A percentile compares a stretch with the other conserved stretches of the same genome.
Evolutionary conservation across 2,113 vertebrate species (phyloP).

Genomic region (Epinephelus lanceolatus): DNA sequence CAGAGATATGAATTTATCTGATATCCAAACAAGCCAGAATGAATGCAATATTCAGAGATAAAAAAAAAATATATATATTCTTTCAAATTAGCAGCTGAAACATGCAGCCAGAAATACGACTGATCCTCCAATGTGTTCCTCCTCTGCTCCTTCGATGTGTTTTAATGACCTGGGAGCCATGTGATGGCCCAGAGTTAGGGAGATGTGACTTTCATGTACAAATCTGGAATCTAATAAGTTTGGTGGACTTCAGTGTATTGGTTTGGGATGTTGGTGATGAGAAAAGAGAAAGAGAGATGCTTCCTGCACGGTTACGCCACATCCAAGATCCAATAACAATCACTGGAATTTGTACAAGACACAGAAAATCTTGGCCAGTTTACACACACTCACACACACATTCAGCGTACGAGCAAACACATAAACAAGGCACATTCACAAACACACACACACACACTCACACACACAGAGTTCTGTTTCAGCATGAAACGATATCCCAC

Average conservation of each 20-base stretch:
- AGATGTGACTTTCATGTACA: constrained; percentile 15
- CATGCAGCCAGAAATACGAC: neutral
- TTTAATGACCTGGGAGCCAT: constrained; percentile 25
- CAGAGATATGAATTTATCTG: constrained; percentile 17
- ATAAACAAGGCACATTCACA: constrained; percentile 64
- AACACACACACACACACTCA: constrained; percentile 69
- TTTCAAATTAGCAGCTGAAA: constrained; percentile 24
- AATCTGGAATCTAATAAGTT: constrained; percentile 57
- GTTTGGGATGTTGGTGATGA: constrained; percentile 30
- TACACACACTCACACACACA: constrained; percentile 21
- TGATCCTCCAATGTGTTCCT: neutral
- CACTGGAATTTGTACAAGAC: constrained; percentile 55
- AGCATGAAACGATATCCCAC: constrained; percentile 85
- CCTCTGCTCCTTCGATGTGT: constrained; percentile 6
- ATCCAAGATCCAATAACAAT: constrained; percentile 58
- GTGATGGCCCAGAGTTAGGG: neutral
- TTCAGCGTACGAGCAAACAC: constrained; percentile 35
- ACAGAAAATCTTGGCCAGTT: constrained; percentile 52
- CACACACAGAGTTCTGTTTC: constrained; percentile 73
- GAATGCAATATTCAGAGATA: constrained; percentile 31
- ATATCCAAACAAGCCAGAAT: constrained; percentile 19
- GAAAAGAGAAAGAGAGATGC: constrained; percentile 25
- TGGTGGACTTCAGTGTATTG: constrained; percentile 37
- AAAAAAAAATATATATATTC: constrained; percentile 1
- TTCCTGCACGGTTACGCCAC: constrained; percentile 19